phyloP scores from a whole-genome alignment of 2,888 invertebrate genomes.

The Agriopis aurantiaria region DNA sequence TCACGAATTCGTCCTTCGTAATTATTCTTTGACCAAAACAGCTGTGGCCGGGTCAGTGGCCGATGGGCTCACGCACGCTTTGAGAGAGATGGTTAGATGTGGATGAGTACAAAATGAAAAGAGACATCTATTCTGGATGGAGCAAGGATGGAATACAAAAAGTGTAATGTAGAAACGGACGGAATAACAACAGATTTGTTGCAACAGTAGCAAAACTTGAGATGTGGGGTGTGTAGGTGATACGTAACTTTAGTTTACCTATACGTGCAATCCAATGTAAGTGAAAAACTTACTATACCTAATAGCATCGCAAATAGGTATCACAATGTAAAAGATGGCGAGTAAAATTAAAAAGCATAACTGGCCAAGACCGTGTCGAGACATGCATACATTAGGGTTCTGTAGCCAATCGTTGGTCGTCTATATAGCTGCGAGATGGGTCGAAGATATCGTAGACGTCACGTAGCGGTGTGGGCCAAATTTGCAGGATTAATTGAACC shows the following conservation, averaged over 20 bases:
- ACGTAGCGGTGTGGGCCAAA: too few species aligned
- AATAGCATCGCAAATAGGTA: too few species aligned
- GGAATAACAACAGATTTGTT: conserved; percentile 58
- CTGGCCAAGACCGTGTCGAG: too few species aligned
- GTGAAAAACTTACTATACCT: too few species aligned
- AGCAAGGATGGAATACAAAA: conserved; percentile 62
- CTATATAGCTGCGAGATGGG: too few species aligned
- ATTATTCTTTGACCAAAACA: conserved; percentile 65
- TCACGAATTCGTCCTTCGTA: conserved; percentile 52
- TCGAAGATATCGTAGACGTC: too few species aligned
- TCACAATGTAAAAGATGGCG: too few species aligned
- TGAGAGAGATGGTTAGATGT: conserved; percentile 51
- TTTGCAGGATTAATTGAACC: too few species aligned
- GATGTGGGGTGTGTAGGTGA: not conserved
- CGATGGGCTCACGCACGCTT: conserved; percentile 65
- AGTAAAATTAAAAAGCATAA: too few species aligned
- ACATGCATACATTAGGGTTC: not conserved
- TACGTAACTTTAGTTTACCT: not conserved
- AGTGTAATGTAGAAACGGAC: conserved; percentile 43
- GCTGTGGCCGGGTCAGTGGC: conserved; percentile 71
- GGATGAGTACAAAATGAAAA: conserved; percentile 39
- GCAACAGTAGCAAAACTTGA: conserved; percentile 16
- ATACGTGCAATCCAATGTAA: too few species aligned
- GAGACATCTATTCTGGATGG: conserved; percentile 52
- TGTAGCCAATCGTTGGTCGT: too few species aligned